Evolutionary conservation across 2,113 vertebrate genomes (phyloP), one percentile per base, ranked within the genome.

Genomic region (Hippocampus abdominalis): DNA sequence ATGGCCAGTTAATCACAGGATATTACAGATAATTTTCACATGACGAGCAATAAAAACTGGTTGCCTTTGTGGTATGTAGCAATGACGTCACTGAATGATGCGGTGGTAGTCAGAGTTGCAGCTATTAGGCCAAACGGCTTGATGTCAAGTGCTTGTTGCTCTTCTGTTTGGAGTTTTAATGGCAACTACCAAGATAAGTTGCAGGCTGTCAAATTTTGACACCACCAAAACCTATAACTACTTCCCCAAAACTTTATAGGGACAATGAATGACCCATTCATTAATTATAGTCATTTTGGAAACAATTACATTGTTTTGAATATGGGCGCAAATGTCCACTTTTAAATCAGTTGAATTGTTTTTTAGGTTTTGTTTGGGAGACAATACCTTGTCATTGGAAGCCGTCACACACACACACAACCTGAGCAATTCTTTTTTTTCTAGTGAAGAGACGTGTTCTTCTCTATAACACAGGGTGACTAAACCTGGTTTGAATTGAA

Each of bases 391-490:
- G 20, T 51, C 49, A 51, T 51, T 51, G 5, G 20, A 51, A 51
- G 49, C 49, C 8, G 20, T 21, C 56, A 29, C 29, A 32, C 32
- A 36, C 25, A 29, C 25, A 29, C 54, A 25, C 56, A 59, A 27
- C 16, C 25, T 25, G 1, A 53, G 21, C 21, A n/a, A n/a, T 53
- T 5, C 13, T 4, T 57, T 11, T 57, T 57, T 13, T 29, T 13
- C 15, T 40, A 39, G 36, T 18, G 42, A 44, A 2, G 13, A 18
- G 12, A 60, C 1, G 57, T 48, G 57, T 48, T 27, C 56, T 36
- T 16, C 8, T 23, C 40, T 29, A 20, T 21, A 46, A 36, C 69
- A 79, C 64, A 71, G 64, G 67, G 54, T 12, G 64, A 62, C 59
- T 57, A 20, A 6, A 0, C 57, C 49, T 63, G 54, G 61, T 56